Evolutionary conservation across 2,888 invertebrate genomes (phyloP).

Genomic region (Amphipoea lucens): DNA sequence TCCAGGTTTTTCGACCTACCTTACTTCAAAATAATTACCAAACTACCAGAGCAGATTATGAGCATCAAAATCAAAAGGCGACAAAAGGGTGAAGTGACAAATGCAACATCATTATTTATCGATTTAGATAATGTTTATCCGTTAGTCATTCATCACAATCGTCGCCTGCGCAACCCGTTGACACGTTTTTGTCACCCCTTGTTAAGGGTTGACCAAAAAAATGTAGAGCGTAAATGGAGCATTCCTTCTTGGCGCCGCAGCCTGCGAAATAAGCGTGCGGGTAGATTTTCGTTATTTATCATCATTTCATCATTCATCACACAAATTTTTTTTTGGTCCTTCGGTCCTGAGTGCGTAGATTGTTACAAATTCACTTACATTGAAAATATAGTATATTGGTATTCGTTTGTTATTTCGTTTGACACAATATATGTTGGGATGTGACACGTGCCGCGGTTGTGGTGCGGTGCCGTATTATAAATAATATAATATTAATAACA

Average conservation of each 20-base stretch:
- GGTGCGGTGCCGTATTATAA: too few species aligned
- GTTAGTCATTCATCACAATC: constrained; percentile 69
- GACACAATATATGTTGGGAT: too few species aligned
- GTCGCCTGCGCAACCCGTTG: constrained; percentile 69
- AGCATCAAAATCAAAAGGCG: constrained; percentile 35
- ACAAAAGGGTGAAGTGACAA: constrained; percentile 73
- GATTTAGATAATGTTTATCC: constrained; percentile 81
- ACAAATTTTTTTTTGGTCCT: too few species aligned
- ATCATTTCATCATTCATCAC: too few species aligned
- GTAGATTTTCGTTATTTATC: too few species aligned
- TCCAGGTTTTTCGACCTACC: background rate
- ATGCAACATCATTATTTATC: constrained; percentile 83
- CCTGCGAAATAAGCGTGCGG: constrained; percentile 19
- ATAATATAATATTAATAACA: too few species aligned
- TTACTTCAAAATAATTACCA: constrained; percentile 5
- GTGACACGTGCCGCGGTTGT: too few species aligned
- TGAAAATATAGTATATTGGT: too few species aligned
- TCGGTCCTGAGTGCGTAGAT: too few species aligned
- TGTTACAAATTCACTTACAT: too few species aligned
- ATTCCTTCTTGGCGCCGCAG: constrained; percentile 17
- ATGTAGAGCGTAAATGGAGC: constrained; percentile 30
- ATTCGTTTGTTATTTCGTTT: too few species aligned
- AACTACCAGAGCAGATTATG: constrained; percentile 6
- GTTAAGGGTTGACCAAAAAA: constrained; percentile 51
- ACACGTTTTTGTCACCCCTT: constrained; percentile 71